Percentiles rank a stretch among this genome's conserved stretches.
Evolutionary conservation across 37 sponge, comb jelly and placozoan species (phyloP).

Genomic region (Geodia barretti): DNA sequence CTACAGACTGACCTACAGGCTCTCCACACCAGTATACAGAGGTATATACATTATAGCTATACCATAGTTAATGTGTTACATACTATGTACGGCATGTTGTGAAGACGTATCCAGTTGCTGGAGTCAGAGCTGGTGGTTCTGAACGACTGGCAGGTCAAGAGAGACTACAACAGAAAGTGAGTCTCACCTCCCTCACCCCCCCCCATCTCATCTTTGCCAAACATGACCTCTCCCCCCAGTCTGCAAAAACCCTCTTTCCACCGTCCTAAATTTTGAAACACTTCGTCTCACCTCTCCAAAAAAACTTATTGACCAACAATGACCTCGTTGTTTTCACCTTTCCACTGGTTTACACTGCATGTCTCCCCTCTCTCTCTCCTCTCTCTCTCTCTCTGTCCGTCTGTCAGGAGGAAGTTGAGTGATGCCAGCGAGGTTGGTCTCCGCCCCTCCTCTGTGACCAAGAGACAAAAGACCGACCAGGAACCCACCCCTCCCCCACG

Average conservation of each 20-base stretch:
- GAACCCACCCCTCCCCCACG: background rate
- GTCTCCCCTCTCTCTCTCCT: too few relatives aligned
- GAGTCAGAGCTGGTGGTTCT: conserved; percentile 63
- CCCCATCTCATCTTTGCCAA: too few relatives aligned
- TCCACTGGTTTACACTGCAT: too few relatives aligned
- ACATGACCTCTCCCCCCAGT: too few relatives aligned
- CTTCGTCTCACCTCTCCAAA: too few relatives aligned
- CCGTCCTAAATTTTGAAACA: background rate
- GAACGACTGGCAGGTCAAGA: conserved; percentile 67
- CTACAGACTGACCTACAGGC: conserved; percentile 45
- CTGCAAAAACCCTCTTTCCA: background rate
- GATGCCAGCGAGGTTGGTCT: conserved; percentile 12
- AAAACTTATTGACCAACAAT: background rate
- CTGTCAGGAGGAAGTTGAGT: conserved; percentile 43
- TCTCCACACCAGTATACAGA: conserved; percentile 35
- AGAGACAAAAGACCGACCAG: conserved; percentile 9
- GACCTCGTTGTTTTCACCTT: background rate
- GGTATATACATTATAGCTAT: too few relatives aligned
- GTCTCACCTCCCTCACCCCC: conserved; percentile 11
- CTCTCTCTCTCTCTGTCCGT: too few relatives aligned
- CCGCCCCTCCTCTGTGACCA: background rate
- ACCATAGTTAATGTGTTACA: too few relatives aligned
- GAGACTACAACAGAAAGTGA: conserved; percentile 53
- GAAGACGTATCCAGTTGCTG: conserved; percentile 59
- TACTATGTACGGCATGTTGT: background rate